Conservation (phyloP, 2,797 vertebrate species). For the Tapirus indicus region DNA sequence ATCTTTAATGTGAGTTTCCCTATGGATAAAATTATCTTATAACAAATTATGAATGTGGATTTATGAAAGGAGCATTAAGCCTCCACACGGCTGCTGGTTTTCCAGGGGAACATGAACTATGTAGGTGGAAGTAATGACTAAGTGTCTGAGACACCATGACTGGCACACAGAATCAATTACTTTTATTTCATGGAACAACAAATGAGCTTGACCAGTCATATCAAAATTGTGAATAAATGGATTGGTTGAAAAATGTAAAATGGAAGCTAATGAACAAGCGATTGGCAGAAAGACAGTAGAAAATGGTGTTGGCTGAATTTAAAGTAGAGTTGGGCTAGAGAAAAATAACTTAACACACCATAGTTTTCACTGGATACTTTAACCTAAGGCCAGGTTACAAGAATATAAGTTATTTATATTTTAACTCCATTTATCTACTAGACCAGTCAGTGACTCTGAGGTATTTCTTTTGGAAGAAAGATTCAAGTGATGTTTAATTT, state of each 20-base stretch:
- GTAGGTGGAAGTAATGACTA: slow-evolving; percentile 46
- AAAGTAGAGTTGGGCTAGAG: slow-evolving; percentile 13
- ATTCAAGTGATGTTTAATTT: slow-evolving; percentile 65
- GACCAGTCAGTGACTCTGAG: slow-evolving; percentile 17
- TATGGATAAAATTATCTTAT: slow-evolving; percentile 50
- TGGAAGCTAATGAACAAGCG: slow-evolving; percentile 10
- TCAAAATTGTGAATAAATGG: slow-evolving; percentile 55
- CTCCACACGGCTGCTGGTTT: background rate
- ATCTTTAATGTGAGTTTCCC: slow-evolving; percentile 59
- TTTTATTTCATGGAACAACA: slow-evolving; percentile 53
- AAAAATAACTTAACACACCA: background rate
- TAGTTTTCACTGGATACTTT: slow-evolving; percentile 47
- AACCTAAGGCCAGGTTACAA: slow-evolving; percentile 10
- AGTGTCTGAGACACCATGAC: slow-evolving; percentile 47
- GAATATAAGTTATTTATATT: slow-evolving; percentile 57
- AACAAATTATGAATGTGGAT: slow-evolving; percentile 54
- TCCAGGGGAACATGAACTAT: slow-evolving; percentile 41
- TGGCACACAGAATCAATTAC: slow-evolving; percentile 44
- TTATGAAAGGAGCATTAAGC: background rate
- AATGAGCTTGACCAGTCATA: slow-evolving; percentile 57
- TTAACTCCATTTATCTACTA: slow-evolving; percentile 22
- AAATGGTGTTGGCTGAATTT: slow-evolving; percentile 52
- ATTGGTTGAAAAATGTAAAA: slow-evolving; percentile 49
- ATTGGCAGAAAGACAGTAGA: background rate
- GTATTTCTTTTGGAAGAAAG: slow-evolving; percentile 63